These are phyloP conservation scores for Thymallus thymallus DNA, from an alignment of 2,113 vertebrate species.

Conservation along the genomic window DNA sequence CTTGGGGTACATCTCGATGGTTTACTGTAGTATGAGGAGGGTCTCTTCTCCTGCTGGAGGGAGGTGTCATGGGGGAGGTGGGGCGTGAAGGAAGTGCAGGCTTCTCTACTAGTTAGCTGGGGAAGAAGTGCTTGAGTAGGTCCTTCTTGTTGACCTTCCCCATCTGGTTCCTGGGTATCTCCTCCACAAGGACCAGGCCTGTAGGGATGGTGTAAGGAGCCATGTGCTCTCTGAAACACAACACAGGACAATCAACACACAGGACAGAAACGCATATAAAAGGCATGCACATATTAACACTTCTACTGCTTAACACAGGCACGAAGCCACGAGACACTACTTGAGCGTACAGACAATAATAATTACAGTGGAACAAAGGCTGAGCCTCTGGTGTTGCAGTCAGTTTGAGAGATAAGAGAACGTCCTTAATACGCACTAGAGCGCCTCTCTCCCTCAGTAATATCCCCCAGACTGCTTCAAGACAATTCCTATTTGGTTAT, in stretches of 20 bases:
- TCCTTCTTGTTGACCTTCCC: conserved; percentile 96
- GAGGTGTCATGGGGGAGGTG: neutral
- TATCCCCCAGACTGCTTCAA: conserved; percentile 49
- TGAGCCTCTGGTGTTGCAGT: conserved; percentile 46
- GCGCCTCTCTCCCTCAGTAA: conserved; percentile 45
- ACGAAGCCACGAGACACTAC: conserved; percentile 51
- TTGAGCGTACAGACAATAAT: neutral
- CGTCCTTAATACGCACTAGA: conserved; percentile 60
- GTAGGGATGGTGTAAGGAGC: conserved; percentile 82
- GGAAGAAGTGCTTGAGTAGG: conserved; percentile 80
- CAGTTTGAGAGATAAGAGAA: conserved; percentile 60
- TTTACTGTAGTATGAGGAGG: neutral
- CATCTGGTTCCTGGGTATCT: conserved; percentile 93
- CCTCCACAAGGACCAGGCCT: conserved; percentile 85
- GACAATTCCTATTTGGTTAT: conserved; percentile 54
- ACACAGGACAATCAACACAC: neutral
- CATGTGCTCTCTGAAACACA: conserved; percentile 80
- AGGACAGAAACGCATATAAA: neutral
- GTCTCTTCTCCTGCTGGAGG: neutral
- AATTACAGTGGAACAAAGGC: neutral
- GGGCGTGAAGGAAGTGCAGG: neutral
- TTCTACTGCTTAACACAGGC: neutral
- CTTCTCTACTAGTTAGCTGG: conserved; percentile 2
- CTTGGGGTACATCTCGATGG: neutral
- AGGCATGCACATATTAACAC: conserved; percentile 12